These are phyloP conservation scores for Spilarctia lutea DNA, from an alignment of 2,888 invertebrate genomes.

Conservation along the genomic window DNA sequence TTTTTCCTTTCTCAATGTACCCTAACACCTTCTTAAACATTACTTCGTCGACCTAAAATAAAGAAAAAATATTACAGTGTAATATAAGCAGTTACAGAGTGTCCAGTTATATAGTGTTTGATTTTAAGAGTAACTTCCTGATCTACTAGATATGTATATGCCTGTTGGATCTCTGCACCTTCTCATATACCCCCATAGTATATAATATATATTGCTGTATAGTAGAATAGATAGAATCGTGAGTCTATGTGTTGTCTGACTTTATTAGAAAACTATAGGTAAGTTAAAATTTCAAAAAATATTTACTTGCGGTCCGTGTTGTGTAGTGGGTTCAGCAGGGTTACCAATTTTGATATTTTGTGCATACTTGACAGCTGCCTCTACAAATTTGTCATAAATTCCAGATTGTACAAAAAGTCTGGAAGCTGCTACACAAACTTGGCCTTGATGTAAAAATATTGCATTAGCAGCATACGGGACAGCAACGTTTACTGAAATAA, in stretches of 20 bases:
- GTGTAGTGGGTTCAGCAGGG: slow-evolving; percentile 86
- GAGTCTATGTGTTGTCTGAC: background rate
- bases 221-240: background rate
- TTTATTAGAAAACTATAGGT: background rate
- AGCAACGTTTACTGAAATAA: slow-evolving; percentile 45
- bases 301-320: slow-evolving; percentile 90
- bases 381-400: slow-evolving; percentile 93
- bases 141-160: too few species aligned
- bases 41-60: slow-evolving; percentile 87
- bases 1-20: slow-evolving; percentile 91
- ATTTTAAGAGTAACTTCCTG: too few species aligned
- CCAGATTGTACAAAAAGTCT: slow-evolving; percentile 58
- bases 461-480: slow-evolving; percentile 51
- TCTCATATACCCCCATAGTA: too few species aligned
- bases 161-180: too few species aligned
- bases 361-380: slow-evolving; percentile 88
- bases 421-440: slow-evolving; percentile 56
- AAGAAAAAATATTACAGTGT: background rate
- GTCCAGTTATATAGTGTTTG: slow-evolving; percentile 40
- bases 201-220: too few species aligned
- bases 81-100: background rate
- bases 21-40: slow-evolving; percentile 91
- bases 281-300: background rate
- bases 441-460: slow-evolving; percentile 57
- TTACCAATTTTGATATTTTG: slow-evolving; percentile 90